Percentiles rank a stretch among this genome's conserved stretches.
These are phyloP conservation scores for Helostoma temminkii DNA, from an alignment of 2,797 vertebrate genomes.

Conservation along the genomic window DNA sequence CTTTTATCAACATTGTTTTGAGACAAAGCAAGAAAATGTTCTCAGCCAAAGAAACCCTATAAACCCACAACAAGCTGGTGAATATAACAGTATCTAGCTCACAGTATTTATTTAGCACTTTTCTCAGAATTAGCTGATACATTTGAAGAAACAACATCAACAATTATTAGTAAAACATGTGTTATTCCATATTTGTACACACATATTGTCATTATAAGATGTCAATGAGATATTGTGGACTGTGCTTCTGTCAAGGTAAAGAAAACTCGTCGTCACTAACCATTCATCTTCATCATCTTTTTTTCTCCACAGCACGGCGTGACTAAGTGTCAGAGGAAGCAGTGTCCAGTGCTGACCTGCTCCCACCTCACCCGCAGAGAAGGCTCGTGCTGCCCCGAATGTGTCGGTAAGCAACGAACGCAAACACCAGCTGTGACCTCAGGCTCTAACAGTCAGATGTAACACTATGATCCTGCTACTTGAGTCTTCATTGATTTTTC, in stretches of 20 bases:
- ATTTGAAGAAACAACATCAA: too few species aligned
- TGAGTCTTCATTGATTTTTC: neutral
- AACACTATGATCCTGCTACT: neutral
- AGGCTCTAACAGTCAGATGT: neutral
- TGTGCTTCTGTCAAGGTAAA: neutral
- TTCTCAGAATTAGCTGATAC: too few species aligned
- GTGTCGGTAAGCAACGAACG: conserved; percentile 83
- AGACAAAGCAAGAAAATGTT: neutral
- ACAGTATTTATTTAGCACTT: too few species aligned
- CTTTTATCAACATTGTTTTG: neutral
- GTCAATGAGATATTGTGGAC: too few species aligned
- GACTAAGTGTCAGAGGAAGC: conserved; percentile 94
- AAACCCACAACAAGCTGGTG: too few species aligned
- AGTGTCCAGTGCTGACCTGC: conserved; percentile 87
- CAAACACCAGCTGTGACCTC: neutral
- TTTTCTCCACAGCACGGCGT: conserved; percentile 87
- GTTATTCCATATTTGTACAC: too few species aligned
- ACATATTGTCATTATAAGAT: too few species aligned
- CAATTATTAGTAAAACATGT: too few species aligned
- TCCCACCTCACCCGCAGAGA: conserved; percentile 82
- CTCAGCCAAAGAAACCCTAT: too few species aligned
- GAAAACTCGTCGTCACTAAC: neutral
- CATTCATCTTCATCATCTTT: neutral
- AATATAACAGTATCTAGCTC: too few species aligned
- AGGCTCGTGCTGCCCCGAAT: conserved; percentile 90